A percentile compares a stretch with the other conserved stretches of the same genome.
These are phyloP conservation scores for Ceratina calcarata DNA, from an alignment of 1,140 invertebrate species.

Conservation along the genomic window DNA sequence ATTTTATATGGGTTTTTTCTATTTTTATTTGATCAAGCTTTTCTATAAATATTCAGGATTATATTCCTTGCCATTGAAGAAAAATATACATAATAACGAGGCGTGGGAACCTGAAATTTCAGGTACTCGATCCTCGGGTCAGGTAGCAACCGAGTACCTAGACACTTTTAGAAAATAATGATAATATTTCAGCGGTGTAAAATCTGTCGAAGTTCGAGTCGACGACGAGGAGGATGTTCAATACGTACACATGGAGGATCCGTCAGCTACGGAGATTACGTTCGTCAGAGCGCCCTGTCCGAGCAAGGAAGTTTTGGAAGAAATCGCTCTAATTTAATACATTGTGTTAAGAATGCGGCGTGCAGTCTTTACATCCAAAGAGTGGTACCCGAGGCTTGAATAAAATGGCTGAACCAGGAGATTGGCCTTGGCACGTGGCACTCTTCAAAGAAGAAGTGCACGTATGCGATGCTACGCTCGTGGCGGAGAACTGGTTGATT, in stretches of 20 bases:
- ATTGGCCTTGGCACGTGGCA: conserved; percentile 95
- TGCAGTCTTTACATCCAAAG: conserved; percentile 82
- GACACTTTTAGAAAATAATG: no score
- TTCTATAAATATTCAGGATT: no score
- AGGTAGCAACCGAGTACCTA: no score
- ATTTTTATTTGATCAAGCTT: no score
- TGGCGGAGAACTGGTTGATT: conserved; percentile 90
- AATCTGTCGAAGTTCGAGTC: conserved; percentile 81
- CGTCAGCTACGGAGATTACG: conserved; percentile 88
- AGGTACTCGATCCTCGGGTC: no score
- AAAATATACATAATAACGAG: no score
- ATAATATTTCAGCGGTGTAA: conserved; percentile 78
- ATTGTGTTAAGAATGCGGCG: conserved; percentile 85
- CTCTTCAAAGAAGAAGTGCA: conserved; percentile 91
- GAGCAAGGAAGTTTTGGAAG: conserved; percentile 83
- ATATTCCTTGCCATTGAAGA: no score
- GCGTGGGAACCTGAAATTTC: no score
- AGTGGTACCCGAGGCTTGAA: conserved; percentile 81
- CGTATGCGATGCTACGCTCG: conserved; percentile 92
- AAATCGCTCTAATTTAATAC: not conserved
- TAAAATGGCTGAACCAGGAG: conserved; percentile 87
- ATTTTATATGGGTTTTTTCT: no score
- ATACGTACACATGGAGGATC: conserved; percentile 90
- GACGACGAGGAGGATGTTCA: conserved; percentile 81
- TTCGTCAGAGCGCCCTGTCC: conserved; percentile 89